Base-by-base conservation (phyloP, 2,113 vertebrate genomes). In the Dipodomys spectabilis region DNA sequence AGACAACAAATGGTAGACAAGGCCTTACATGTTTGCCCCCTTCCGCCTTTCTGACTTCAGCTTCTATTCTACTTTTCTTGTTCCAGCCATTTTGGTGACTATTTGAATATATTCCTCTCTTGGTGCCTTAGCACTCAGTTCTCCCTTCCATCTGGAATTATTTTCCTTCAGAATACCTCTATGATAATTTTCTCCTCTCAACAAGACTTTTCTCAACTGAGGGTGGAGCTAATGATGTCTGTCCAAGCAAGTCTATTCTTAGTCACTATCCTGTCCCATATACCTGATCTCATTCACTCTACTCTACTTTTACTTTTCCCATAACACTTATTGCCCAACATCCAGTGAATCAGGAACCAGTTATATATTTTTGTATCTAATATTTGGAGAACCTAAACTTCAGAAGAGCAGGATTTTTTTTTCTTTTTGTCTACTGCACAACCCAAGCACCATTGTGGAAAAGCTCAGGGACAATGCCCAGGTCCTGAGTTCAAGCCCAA, bases 321-420 rank as follows among this genome's bases (percentile, higher is more conserved):
- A 28, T 28, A 79, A 86, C 49, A 35, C 25, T 22, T 72, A 62
- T 11, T 35, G 45, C 25, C 27, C 83, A 49, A 68, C 22, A 87
- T 64, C 18, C 2, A 6, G 23, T 35, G 27, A 13, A 57, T 73
- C 57, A 32, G 62, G 35, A 25, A 45, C 68, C 5, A 57, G 39
- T 20, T 81, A 11, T 11, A 39, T 39, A 30, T 65, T 68, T 92
- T 57, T 72, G 28, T 49, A 20, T 62, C 77, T 79, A 71, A 73
- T 35, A 88, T 80, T 89, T 89, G 35, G 30, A 87, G 22, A 82
- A 90, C 4, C 19, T 86, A 39, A 91, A 30, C 30, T 88, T 19
- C 23, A 35, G n/a, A 85, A 81, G 3, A 86, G 19, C 7, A 16
- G 71, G 45, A 68, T 64, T 82, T 57, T 92, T 65, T 78, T 65